Base-by-base conservation (phyloP, 2,797 vertebrate species). In the Catostomus latipinnis region DNA sequence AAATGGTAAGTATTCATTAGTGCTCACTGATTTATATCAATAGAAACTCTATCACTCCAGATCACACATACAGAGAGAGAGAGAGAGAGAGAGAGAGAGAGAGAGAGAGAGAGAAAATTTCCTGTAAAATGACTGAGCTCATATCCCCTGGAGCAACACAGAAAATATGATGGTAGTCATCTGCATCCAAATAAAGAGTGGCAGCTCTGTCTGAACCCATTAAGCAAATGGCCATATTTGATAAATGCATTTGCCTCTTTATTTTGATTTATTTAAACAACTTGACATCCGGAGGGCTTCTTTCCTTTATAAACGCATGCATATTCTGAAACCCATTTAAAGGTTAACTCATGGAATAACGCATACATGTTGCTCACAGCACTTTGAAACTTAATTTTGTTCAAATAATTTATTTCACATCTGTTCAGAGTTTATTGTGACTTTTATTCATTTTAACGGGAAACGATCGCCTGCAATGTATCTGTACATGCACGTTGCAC, bases 161-260 rank as follows among this genome's bases (percentile, higher is more conserved):
- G 76, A 71, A 78, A 85, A 80, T 79, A 87, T 80, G 73, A 86
- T 22, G 49, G 49, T 50, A 78, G 50, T 56, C 76, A 78, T 70
- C 68, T 78, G 67, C 76, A 63, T 63, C 68, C 50, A 78, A 78
- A 78, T 63, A 54, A 46, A 78, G 34, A 78, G 58, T 3, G 8
- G n/a, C 58, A 71, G 11, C 76, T 78, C 43, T 56, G 68, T 49
- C 68, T 71, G 52, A 78, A 71, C 58, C 91, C 92, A 92, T 93
- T 93, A 92, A 90, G 88, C 86, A 93, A 93, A 92, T 91, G 91
- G 90, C 88, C 84, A 89, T 88, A 89, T 91, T 90, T 92, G 90
- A 92, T 88, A 87, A 91, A 93, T 90, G 91, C 87, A 88, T 86
- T 78, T 84, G 74, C 86, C 71, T 82, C 78, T 85, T 86, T 86